These are phyloP conservation scores for Furcifer pardalis DNA, from an alignment of 2,797 vertebrate genomes.

Conservation along the genomic window DNA sequence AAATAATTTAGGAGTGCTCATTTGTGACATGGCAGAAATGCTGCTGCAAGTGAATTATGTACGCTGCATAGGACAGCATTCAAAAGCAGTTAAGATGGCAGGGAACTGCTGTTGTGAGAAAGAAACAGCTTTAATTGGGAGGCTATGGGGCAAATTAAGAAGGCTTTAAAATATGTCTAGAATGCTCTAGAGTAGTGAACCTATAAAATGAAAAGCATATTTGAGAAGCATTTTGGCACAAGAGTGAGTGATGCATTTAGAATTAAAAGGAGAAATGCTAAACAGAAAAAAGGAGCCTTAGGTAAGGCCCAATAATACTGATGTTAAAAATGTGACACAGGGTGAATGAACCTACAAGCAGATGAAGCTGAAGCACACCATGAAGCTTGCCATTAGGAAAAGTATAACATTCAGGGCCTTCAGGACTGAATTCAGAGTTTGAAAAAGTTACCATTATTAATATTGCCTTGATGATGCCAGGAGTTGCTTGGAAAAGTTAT, in stretches of 20 bases:
- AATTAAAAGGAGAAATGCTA: background rate
- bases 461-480: too few relatives aligned
- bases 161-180: background rate
- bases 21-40: background rate
- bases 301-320: background rate
- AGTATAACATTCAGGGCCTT: background rate
- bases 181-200: background rate
- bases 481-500: too few relatives aligned
- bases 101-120: background rate
- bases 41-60: background rate
- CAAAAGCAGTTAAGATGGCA: background rate
- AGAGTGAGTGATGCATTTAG: background rate
- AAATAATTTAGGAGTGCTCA: background rate
- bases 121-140: background rate
- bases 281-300: background rate
- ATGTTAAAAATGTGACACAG: background rate
- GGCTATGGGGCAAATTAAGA: background rate
- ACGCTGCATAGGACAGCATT: background rate
- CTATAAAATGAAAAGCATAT: background rate
- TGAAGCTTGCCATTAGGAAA: background rate
- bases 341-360: background rate
- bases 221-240: conserved; percentile 3
- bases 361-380: background rate
- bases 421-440: too few relatives aligned
- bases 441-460: too few relatives aligned